Percentiles rank a stretch among this genome's conserved stretches.
These are phyloP conservation scores for Cervus canadensis DNA, from an alignment of 2,113 vertebrate genomes.

Conservation along the genomic window DNA sequence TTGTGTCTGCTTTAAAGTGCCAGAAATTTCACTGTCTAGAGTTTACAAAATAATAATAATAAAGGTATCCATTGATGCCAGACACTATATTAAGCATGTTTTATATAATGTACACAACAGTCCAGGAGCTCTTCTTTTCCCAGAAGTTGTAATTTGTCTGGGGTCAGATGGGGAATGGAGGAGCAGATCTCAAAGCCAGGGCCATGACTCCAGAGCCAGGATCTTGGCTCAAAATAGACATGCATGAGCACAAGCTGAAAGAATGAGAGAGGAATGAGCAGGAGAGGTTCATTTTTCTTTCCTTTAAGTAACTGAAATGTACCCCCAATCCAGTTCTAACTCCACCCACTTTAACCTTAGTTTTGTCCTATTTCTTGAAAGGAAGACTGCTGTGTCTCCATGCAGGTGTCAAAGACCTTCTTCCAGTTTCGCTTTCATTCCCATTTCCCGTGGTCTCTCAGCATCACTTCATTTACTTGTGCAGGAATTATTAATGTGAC, in stretches of 20 bases:
- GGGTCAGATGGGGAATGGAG: not conserved
- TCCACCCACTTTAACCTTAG: not conserved
- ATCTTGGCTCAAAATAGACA: not conserved
- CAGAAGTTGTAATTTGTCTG: not conserved
- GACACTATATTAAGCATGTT: not conserved
- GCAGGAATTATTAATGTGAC: constrained; percentile 15
- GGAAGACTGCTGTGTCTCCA: not conserved
- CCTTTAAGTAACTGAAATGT: not conserved
- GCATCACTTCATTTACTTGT: not conserved
- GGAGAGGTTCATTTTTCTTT: not conserved
- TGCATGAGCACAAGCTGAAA: not conserved
- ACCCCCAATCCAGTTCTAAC: not conserved
- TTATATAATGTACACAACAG: not conserved
- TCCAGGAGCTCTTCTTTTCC: not conserved
- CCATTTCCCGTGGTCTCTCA: not conserved
- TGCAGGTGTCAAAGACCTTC: not conserved
- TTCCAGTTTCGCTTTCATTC: not conserved
- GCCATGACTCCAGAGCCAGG: not conserved
- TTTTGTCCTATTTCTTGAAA: not conserved
- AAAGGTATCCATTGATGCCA: not conserved
- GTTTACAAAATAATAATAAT: not conserved
- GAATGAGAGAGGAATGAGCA: not conserved
- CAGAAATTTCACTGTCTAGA: not conserved
- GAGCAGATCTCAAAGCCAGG: not conserved
- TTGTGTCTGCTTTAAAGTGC: not conserved